A percentile compares a stretch with the other conserved stretches of the same genome.
Conservation (phyloP, 2,113 vertebrate species). For the Acrocephalus kingi region DNA sequence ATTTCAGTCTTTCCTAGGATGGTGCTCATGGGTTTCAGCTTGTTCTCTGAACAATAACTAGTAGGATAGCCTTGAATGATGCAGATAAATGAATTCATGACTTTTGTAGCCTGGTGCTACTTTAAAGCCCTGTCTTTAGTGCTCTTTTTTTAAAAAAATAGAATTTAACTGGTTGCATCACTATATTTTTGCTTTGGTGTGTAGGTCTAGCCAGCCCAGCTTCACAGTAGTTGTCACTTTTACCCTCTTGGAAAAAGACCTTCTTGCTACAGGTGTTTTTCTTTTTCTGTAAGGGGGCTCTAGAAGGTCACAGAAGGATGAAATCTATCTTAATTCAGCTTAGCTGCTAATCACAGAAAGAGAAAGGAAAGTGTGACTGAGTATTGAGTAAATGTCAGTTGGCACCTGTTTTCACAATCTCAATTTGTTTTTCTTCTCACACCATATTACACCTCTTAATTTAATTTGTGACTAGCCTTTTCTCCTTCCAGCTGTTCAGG, state of each 20-base stretch:
- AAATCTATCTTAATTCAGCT: conserved; percentile 70
- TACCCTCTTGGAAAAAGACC: not conserved
- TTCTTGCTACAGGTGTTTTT: conserved; percentile 69
- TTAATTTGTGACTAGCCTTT: conserved; percentile 71
- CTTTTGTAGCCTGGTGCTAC: not conserved
- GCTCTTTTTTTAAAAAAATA: not conserved
- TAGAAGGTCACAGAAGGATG: conserved; percentile 69
- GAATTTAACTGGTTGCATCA: not conserved
- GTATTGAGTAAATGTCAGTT: conserved; percentile 64
- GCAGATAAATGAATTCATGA: not conserved
- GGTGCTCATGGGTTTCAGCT: not conserved
- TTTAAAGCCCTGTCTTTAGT: not conserved
- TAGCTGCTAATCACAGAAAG: conserved; percentile 68
- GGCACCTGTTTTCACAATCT: conserved; percentile 87
- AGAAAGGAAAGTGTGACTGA: conserved; percentile 69
- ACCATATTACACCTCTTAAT: conserved; percentile 74
- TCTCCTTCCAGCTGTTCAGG: conserved; percentile 71
- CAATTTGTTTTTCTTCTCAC: conserved; percentile 77
- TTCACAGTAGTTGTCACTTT: not conserved
- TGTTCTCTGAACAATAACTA: not conserved
- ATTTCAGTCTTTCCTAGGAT: not conserved
- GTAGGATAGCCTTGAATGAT: not conserved
- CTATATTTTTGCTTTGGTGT: not conserved
- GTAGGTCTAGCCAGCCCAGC: not conserved
- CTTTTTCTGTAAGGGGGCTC: conserved; percentile 42